A percentile compares a stretch with the other conserved stretches of the same genome.
These are phyloP conservation scores for Limnephilus rhombicus DNA, from an alignment of 2,888 invertebrate genomes.

Conservation along the genomic window DNA sequence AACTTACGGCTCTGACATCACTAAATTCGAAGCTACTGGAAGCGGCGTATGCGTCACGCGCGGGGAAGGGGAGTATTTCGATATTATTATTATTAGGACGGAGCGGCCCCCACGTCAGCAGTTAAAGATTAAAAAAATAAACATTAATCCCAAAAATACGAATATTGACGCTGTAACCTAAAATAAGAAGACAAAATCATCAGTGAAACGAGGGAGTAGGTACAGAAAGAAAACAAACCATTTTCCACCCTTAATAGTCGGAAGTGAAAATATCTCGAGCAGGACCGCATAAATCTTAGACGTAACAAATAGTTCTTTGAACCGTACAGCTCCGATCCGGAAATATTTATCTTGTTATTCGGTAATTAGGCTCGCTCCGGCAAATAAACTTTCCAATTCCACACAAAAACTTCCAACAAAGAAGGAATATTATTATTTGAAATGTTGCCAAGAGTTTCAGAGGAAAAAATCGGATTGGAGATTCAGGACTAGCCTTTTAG, in stretches of 20 bases:
- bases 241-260: background rate
- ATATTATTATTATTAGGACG: no score
- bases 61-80: no score
- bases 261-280: conserved; percentile 13
- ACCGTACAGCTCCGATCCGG: conserved; percentile 5
- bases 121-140: no score
- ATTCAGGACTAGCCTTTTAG: no score
- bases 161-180: no score
- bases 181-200: background rate
- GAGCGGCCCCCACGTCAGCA: no score
- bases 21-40: no score
- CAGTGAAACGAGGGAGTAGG: background rate
- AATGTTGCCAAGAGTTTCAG: background rate
- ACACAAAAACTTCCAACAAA: conserved; percentile 20
- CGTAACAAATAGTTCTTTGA: conserved; percentile 33
- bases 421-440: conserved; percentile 27
- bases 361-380: conserved; percentile 29
- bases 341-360: conserved; percentile 34
- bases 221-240: background rate
- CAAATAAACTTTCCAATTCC: conserved; percentile 1
- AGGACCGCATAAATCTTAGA: conserved; percentile 31
- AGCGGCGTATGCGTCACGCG: no score
- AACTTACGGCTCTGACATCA: no score
- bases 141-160: no score
- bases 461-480: no score